phyloP scores from a whole-genome alignment of 2,113 vertebrate genomes.

The Psammodynastes pulverulentus region DNA sequence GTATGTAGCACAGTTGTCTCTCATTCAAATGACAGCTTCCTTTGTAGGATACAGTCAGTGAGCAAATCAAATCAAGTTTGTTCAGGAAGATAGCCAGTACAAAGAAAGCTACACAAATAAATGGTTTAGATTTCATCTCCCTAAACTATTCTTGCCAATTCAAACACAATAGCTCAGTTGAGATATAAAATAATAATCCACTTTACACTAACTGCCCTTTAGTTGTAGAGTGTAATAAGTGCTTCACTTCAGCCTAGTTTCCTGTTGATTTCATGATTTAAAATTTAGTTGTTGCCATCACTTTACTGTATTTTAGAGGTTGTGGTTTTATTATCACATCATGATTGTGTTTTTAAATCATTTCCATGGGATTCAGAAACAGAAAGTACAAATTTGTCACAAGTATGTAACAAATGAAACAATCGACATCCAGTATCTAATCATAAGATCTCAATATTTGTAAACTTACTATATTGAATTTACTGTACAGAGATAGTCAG shows the following conservation, averaged over 20 bases:
- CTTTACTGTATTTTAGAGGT: background rate
- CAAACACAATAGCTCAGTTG: background rate
- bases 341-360: background rate
- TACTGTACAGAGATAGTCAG: background rate
- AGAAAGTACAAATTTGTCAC: background rate
- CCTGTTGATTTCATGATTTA: background rate
- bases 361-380: background rate
- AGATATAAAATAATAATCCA: background rate
- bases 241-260: background rate
- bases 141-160: background rate
- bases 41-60: slow-evolving; percentile 38
- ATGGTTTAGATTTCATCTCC: slow-evolving; percentile 46
- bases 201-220: background rate
- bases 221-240: background rate
- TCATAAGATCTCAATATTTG: background rate
- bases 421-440: background rate
- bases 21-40: background rate
- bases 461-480: background rate
- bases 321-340: background rate
- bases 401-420: background rate
- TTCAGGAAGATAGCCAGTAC: slow-evolving; percentile 41
- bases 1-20: background rate
- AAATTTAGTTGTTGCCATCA: background rate
- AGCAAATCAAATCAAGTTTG: background rate
- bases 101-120: slow-evolving; percentile 43